A percentile compares a stretch with the other conserved stretches of the same genome.
These are phyloP conservation scores for Celastrina argiolus DNA, from an alignment of 2,888 invertebrate genomes.

Conservation along the genomic window DNA sequence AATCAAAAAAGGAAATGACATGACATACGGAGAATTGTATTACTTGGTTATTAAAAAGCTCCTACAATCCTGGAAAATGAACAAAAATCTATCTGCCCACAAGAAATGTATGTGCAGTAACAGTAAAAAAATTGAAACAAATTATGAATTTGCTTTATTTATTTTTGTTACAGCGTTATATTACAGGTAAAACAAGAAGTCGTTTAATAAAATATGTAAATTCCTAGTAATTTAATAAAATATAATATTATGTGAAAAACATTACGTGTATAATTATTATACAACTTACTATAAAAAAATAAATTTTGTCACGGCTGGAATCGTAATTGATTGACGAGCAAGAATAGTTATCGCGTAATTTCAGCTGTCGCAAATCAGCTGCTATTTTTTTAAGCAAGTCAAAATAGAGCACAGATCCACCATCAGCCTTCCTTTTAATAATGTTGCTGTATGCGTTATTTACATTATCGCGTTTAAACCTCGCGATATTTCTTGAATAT, in stretches of 20 bases:
- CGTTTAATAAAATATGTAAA: slow-evolving; percentile 13
- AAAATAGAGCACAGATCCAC: slow-evolving; percentile 34
- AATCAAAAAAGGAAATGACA: slow-evolving; percentile 25
- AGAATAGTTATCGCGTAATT: slow-evolving; percentile 42
- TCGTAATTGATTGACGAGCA: slow-evolving; percentile 36
- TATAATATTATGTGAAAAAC: background rate
- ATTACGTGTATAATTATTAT: background rate
- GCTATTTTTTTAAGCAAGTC: slow-evolving; percentile 41
- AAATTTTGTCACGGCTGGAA: slow-evolving; percentile 1
- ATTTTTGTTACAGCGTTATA: slow-evolving; percentile 30
- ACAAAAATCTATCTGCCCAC: slow-evolving; percentile 26
- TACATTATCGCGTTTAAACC: background rate
- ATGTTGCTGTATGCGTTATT: background rate
- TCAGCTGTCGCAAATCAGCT: slow-evolving; percentile 39
- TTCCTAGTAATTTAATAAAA: slow-evolving; percentile 3
- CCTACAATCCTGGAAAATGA: slow-evolving; percentile 36
- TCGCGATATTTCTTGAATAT: background rate
- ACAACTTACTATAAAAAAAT: slow-evolving; percentile 25
- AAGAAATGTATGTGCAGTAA: slow-evolving; percentile 35
- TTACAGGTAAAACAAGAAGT: slow-evolving; percentile 24
- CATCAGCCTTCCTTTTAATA: background rate
- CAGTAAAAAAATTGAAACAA: slow-evolving; percentile 27
- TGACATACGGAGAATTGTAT: slow-evolving; percentile 45
- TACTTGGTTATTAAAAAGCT: slow-evolving; percentile 43
- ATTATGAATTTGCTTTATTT: slow-evolving; percentile 27